These are phyloP conservation scores for Formica aserva DNA, from an alignment of 2,888 invertebrate species.

Conservation along the genomic window DNA sequence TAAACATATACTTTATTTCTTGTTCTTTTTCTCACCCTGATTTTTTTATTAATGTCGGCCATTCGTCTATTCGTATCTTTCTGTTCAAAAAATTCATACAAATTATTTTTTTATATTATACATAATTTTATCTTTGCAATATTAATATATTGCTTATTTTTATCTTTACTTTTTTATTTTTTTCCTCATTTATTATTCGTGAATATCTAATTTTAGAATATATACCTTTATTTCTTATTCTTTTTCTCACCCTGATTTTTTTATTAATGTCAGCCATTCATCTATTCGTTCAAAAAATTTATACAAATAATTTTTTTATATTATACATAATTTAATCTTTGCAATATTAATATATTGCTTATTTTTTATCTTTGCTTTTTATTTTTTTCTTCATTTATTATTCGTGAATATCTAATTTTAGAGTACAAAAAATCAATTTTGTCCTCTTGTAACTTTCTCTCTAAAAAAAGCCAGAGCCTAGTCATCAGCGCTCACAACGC, in stretches of 20 bases:
- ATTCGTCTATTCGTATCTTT: neutral
- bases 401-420: neutral
- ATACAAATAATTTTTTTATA: too few species aligned
- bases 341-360: neutral
- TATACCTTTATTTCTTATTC: too few species aligned
- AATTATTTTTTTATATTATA: neutral
- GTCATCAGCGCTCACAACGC: neutral
- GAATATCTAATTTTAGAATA: neutral
- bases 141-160: neutral
- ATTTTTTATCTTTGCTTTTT: neutral
- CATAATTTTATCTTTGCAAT: neutral
- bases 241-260: too few species aligned
- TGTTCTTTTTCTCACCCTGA: neutral
- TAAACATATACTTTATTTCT: conserved; percentile 11
- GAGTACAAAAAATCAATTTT: neutral
- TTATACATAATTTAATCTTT: neutral
- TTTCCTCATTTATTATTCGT: neutral
- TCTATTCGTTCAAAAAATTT: too few species aligned
- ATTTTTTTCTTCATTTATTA: neutral
- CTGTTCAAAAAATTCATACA: neutral
- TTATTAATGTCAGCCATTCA: too few species aligned
- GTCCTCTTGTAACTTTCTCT: neutral
- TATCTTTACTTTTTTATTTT: too few species aligned
- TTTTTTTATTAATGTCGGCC: neutral
- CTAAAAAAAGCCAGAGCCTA: neutral